phyloP scores from a whole-genome alignment of 2,797 vertebrate genomes.

The Gallinago stenura region DNA sequence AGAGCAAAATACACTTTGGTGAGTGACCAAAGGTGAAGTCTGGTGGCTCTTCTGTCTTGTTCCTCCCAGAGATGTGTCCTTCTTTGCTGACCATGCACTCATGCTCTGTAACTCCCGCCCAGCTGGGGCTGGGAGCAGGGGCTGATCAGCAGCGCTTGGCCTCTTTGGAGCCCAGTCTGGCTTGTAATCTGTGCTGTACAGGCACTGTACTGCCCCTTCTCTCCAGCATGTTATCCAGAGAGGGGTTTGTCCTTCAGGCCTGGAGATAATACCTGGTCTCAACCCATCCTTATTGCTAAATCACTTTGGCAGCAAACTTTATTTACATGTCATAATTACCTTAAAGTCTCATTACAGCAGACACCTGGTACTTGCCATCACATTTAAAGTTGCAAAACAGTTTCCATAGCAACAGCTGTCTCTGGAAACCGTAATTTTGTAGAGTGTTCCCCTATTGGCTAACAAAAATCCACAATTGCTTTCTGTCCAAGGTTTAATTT shows the following conservation, averaged over 20 bases:
- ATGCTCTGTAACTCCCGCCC: neutral
- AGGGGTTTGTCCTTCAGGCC: neutral
- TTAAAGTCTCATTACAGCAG: conserved; percentile 18
- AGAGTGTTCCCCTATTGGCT: neutral
- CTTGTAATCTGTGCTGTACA: neutral
- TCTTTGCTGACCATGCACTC: neutral
- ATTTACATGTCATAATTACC: conserved; percentile 40
- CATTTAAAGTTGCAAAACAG: conserved; percentile 44
- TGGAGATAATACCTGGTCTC: neutral
- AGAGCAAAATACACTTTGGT: neutral
- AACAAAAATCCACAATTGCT: neutral
- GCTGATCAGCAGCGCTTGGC: neutral
- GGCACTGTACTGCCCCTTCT: fast-evolving
- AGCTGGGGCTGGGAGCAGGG: neutral
- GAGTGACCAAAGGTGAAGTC: neutral
- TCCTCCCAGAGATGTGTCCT: neutral
- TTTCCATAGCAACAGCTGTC: conserved; percentile 56
- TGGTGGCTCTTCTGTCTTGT: neutral
- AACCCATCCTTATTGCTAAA: neutral
- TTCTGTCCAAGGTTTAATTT: conserved; percentile 53
- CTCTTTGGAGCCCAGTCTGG: neutral
- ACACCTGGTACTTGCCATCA: conserved; percentile 28
- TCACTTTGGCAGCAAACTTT: neutral
- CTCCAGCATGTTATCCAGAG: fast-evolving
- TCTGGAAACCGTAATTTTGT: neutral